Evolutionary conservation across 2,888 invertebrate genomes (phyloP), one percentile per base, ranked within the genome.

Genomic region (Vesta saturnalis): DNA sequence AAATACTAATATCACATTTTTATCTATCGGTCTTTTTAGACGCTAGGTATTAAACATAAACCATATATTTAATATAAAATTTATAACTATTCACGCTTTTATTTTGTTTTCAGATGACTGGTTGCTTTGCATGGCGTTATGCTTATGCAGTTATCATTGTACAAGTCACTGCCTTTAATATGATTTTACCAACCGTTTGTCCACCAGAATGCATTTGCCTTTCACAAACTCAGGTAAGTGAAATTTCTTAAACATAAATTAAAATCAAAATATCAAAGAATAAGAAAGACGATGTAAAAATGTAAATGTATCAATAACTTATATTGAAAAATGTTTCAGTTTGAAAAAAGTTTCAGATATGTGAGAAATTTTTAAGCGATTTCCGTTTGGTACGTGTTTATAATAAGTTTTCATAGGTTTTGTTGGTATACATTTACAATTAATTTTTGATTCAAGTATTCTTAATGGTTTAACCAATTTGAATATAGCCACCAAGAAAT

Each of bases 191-290:
- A 78, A 89, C 91, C 75, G 87, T 89, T 76, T 94, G 94, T 82
- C 93, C 93, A 71, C 86, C 89, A 77, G 92, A 94, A 86, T 94
- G 94, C 87, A 93, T 94, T 84, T 94, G 94, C 83, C 88, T 94
- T 71, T 94, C 94, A 68, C 92, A 92, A 82, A 93, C 93, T 75
- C 94, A 94, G 92, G 94, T 94, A 88, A 52, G n/a, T 14, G 23
- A 3, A 22, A 30, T 30, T 30, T 6, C 10, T 47, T 47, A 5
- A 12, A 1, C 1, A 59, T 43, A 18, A 60, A 16, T 23, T 54
- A 54, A 30, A 39, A 6, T n/a, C n/a, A n/a, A n/a, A 39, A n/a
- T 6, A 1, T 4, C 39, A 39, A 12, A n/a, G 39, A 39, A 39
- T 39, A 39, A 2, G 39, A 39, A 39, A 39, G 8, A 39, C 19